These are phyloP conservation scores for Crenuchus spilurus DNA, from an alignment of 2,797 vertebrate genomes.

Conservation along the genomic window DNA sequence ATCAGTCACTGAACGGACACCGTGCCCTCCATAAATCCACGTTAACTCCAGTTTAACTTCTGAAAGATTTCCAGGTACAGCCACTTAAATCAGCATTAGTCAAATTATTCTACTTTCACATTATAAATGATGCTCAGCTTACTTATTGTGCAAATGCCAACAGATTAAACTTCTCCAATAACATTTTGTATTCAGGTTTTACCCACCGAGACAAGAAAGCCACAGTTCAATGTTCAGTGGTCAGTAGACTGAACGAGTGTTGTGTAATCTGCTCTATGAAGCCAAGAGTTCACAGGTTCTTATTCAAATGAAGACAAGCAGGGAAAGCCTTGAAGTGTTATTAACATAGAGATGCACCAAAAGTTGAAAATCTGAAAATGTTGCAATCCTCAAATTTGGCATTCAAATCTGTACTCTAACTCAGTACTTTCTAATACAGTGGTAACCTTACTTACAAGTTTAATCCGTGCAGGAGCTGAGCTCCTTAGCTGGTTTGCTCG, in stretches of 20 bases:
- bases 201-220: constrained; percentile 24
- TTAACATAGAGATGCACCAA: too few species aligned
- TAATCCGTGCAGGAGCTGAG: too few species aligned
- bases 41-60: constrained; percentile 43
- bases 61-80: constrained; percentile 26
- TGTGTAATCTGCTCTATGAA: constrained; percentile 8
- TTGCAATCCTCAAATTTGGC: too few species aligned
- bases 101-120: constrained; percentile 40
- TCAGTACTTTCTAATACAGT: too few species aligned
- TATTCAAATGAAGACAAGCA: constrained; percentile 4
- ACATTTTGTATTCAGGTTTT: background rate
- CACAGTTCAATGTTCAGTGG: background rate
- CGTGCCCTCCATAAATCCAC: constrained; percentile 54
- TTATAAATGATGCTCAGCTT: constrained; percentile 30
- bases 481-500: too few species aligned
- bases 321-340: background rate
- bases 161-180: constrained; percentile 11
- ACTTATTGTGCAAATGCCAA: constrained; percentile 35
- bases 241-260: background rate
- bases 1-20: constrained; percentile 39
- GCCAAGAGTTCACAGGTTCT: background rate
- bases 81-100: constrained; percentile 54
- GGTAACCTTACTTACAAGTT: too few species aligned
- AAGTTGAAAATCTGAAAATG: too few species aligned
- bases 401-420: too few species aligned